Conservation (phyloP, 2,797 vertebrate genomes). For the Paratrypauchen microcephalus region DNA sequence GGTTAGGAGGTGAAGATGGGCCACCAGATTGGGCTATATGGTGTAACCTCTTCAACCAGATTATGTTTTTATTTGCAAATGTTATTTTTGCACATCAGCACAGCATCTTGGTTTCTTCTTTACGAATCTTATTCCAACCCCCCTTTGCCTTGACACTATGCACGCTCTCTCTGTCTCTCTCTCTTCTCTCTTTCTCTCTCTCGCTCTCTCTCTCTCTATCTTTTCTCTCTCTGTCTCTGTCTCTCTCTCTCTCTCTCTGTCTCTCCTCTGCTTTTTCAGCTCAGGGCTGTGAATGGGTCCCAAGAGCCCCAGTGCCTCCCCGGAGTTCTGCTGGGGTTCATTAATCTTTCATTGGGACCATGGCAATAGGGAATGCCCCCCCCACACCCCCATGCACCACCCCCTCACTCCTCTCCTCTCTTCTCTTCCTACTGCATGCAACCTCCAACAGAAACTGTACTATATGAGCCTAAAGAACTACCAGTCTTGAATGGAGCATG, state of each 20-base stretch:
- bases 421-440: slow-evolving; percentile 24
- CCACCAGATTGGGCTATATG: slow-evolving; percentile 48
- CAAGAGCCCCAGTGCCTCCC: slow-evolving; percentile 79
- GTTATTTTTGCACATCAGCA: slow-evolving; percentile 50
- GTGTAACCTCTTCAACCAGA: slow-evolving; percentile 38
- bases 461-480: slow-evolving; percentile 16
- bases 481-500: slow-evolving; percentile 34
- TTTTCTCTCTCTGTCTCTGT: slow-evolving; percentile 48
- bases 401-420: slow-evolving; percentile 14
- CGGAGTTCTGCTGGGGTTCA: slow-evolving; percentile 81
- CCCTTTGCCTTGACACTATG: slow-evolving; percentile 31
- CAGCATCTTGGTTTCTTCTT: slow-evolving; percentile 60
- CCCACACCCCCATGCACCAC: background rate
- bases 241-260: slow-evolving; percentile 26
- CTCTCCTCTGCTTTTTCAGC: slow-evolving; percentile 72
- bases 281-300: slow-evolving; percentile 80
- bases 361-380: slow-evolving; percentile 72
- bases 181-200: too few relatives aligned
- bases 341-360: slow-evolving; percentile 85
- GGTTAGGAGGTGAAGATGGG: slow-evolving; percentile 57
- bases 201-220: slow-evolving; percentile 19
- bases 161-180: slow-evolving; percentile 1
- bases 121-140: slow-evolving; percentile 57
- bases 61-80: slow-evolving; percentile 23
- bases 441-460: slow-evolving; percentile 32